Conservation (phyloP, 2,113 vertebrate species). For the Circaetus gallicus region DNA sequence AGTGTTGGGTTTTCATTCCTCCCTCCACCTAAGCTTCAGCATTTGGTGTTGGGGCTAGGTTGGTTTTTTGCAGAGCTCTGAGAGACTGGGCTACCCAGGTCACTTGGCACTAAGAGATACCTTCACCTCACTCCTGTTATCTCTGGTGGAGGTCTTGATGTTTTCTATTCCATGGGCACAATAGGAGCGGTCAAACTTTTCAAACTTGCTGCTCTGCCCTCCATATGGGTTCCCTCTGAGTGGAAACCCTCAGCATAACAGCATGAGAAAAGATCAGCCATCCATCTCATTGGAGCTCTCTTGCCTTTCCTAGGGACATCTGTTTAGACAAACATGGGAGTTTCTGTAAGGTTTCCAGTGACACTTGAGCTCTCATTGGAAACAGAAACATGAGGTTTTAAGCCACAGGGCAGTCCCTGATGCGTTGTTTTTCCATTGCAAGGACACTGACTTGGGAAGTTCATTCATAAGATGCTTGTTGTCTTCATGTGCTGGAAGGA, state of each 20-base stretch:
- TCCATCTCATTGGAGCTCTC: neutral
- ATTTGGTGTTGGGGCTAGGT: neutral
- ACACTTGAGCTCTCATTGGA: slow-evolving; percentile 29
- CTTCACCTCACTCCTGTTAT: neutral
- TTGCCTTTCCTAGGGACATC: neutral
- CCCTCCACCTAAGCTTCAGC: neutral
- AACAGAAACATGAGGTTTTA: slow-evolving; percentile 62
- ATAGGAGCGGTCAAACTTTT: neutral
- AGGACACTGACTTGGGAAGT: slow-evolving; percentile 8
- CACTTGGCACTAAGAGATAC: neutral
- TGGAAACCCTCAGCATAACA: neutral
- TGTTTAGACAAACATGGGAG: neutral
- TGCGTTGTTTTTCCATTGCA: slow-evolving; percentile 8
- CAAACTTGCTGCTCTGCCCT: neutral
- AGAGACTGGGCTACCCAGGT: neutral
- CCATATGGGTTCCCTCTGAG: neutral
- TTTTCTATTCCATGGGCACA: neutral
- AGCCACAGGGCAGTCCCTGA: neutral
- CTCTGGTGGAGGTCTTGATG: neutral
- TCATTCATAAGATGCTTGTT: slow-evolving; percentile 44
- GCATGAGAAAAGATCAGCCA: neutral
- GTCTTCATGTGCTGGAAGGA: slow-evolving; percentile 19
- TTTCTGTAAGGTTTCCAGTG: slow-evolving; percentile 50
- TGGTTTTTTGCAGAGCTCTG: neutral
- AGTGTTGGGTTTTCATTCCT: neutral